Evolutionary conservation across 2,113 vertebrate species (phyloP), one percentile per base, ranked within the genome.

Genomic region (Hucho hucho): DNA sequence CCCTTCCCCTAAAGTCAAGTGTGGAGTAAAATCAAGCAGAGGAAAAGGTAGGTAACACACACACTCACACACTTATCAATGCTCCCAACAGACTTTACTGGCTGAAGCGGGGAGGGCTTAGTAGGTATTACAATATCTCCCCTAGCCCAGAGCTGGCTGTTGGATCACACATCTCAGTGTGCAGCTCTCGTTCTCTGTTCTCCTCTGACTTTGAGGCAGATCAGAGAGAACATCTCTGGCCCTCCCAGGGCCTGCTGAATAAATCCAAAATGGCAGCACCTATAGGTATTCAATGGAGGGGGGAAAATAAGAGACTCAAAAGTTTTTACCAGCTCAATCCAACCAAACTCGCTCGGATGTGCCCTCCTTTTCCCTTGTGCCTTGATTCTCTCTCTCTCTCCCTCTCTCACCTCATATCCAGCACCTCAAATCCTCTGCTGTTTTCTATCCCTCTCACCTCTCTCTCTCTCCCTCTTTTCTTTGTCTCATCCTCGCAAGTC

Each of bases 181-280:
- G 71, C 74, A 75, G 77, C 75, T 72, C 74, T 73, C 59, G 72
- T 78, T 67, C 76, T 73, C 58, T 61, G 58, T 63, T 82, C 71
- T 74, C 76, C 22, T 63, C 69, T 3, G 83, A 64, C 79, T 77
- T 83, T 84, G 86, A 90, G 81, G 74, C 81, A 84, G 87, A 92
- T 91, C 84, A 84, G 75, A 90, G 79, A 28, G 74, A 87, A 77
- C 88, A 64, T 89, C 81, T 86, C 83, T 13, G 70, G 78, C 83
- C 79, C 53, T 71, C 81, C 81, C 65, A 22, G 46, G 72, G 80
- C 71, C 61, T 24, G 65, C 77, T 79, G 81, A 89, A 83, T 83
- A 87, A 90, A 93, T 92, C 83, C 85, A 87, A 87, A 87, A 87
- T 20, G 88, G 86, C 90, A 89, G 83, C 84, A 77, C 83, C 85